phyloP scores from a whole-genome alignment of 2,113 vertebrate species.

The Anoura caudifer region DNA sequence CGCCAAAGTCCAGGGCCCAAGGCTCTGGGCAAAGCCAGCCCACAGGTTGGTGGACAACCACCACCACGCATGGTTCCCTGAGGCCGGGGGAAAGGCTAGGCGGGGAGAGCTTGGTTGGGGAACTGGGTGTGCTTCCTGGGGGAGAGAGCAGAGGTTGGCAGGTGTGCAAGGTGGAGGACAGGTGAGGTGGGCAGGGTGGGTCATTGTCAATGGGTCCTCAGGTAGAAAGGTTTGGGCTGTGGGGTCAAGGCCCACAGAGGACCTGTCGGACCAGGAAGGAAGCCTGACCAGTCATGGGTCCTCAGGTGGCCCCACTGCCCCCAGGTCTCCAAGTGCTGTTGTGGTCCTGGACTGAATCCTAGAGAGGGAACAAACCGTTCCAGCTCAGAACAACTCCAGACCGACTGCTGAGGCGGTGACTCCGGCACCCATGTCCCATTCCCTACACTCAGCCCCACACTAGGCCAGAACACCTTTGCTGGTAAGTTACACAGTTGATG shows the following conservation, averaged over 20 bases:
- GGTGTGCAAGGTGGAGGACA: neutral
- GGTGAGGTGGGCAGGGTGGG: neutral
- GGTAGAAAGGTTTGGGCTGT: rapidly evolving
- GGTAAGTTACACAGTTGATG: rapidly evolving
- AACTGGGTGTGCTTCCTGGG: neutral
- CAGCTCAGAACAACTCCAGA: neutral
- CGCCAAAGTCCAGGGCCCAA: neutral
- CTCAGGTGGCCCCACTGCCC: neutral
- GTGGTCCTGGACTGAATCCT: neutral
- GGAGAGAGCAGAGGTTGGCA: neutral
- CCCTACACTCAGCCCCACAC: too few relatives aligned
- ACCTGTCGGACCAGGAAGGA: neutral
- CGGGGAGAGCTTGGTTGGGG: rapidly evolving
- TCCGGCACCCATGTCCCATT: rapidly evolving
- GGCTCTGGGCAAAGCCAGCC: neutral
- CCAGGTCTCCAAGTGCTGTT: rapidly evolving
- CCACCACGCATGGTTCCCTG: neutral
- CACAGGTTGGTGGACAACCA: neutral
- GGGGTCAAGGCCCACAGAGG: neutral
- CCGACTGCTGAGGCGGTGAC: too few relatives aligned
- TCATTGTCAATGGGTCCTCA: neutral
- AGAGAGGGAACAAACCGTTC: neutral
- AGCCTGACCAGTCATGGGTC: neutral
- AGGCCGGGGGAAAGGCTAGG: neutral
- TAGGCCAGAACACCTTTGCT: rapidly evolving